These are phyloP conservation scores for Ectropis grisescens DNA, from an alignment of 1,140 invertebrate genomes.

Conservation along the genomic window DNA sequence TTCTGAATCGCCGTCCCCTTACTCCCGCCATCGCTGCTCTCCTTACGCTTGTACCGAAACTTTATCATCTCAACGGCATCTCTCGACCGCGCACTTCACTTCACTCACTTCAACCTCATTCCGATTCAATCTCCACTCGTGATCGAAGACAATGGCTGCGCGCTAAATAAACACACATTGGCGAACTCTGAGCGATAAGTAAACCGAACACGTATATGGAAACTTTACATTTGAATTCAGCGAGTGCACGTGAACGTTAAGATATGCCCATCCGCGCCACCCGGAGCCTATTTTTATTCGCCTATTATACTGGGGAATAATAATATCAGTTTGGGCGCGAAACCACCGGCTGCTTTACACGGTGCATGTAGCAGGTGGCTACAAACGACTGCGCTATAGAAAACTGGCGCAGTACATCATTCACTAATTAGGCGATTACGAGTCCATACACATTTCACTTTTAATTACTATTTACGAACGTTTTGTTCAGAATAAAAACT, in stretches of 20 bases:
- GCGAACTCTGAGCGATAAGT: slow-evolving; percentile 49
- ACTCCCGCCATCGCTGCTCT: slow-evolving; percentile 45
- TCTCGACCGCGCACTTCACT: neutral
- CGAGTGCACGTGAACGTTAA: slow-evolving; percentile 12
- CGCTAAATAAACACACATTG: slow-evolving; percentile 48
- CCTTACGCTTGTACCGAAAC: slow-evolving; percentile 75
- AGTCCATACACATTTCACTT: too few relatives aligned
- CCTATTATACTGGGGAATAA: too few relatives aligned
- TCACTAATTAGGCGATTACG: slow-evolving; percentile 15
- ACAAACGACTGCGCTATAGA: slow-evolving; percentile 14
- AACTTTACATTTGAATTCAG: slow-evolving; percentile 44
- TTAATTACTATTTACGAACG: too few relatives aligned
- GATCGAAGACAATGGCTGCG: slow-evolving; percentile 46
- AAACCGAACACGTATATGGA: slow-evolving; percentile 47
- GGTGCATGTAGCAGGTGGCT: slow-evolving; percentile 38
- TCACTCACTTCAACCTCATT: slow-evolving; percentile 23
- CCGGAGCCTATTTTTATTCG: slow-evolving; percentile 2
- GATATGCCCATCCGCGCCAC: slow-evolving; percentile 14
- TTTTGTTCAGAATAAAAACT: too few relatives aligned
- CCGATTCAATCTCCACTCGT: slow-evolving; percentile 42
- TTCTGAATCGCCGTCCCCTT: slow-evolving; percentile 53
- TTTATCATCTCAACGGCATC: slow-evolving; percentile 67
- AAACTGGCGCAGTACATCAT: slow-evolving; percentile 28
- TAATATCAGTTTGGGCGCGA: slow-evolving; percentile 30
- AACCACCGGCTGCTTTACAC: slow-evolving; percentile 29